phyloP scores from a whole-genome alignment of 2,797 vertebrate species.

The Hipposideros larvatus region DNA sequence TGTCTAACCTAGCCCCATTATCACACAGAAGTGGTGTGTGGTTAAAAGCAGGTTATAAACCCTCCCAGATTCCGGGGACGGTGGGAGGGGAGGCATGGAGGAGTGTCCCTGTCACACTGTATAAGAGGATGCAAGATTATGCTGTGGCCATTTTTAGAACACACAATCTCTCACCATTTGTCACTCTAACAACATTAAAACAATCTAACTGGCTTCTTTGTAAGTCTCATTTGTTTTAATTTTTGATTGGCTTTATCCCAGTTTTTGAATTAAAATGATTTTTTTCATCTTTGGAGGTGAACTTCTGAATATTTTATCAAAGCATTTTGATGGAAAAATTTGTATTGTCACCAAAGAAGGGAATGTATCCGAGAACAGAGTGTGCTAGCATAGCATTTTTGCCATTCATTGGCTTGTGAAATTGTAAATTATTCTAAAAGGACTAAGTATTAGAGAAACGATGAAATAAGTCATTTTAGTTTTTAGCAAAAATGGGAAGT shows the following conservation, averaged over 20 bases:
- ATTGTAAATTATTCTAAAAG: background rate
- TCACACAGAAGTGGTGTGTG: background rate
- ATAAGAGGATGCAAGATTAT: background rate
- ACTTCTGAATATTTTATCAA: background rate
- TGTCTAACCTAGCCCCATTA: background rate
- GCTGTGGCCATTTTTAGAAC: background rate
- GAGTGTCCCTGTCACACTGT: background rate
- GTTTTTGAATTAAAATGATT: conserved; percentile 16
- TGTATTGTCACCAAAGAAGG: background rate
- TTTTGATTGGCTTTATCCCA: background rate
- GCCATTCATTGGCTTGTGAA: background rate
- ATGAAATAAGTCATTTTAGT: background rate
- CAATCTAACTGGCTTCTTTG: background rate
- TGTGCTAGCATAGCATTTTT: background rate
- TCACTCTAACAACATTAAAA: background rate
- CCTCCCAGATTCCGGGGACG: background rate
- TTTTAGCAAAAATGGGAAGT: background rate
- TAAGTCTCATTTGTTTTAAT: background rate
- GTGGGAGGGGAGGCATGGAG: background rate
- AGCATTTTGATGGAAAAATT: background rate
- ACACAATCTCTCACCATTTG: fast-evolving
- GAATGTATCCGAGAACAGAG: background rate
- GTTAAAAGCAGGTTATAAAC: background rate
- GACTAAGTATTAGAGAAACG: background rate
- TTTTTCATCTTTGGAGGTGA: background rate